Evolutionary conservation across 2,113 vertebrate genomes (phyloP).

Genomic region (Sula dactylatra): DNA sequence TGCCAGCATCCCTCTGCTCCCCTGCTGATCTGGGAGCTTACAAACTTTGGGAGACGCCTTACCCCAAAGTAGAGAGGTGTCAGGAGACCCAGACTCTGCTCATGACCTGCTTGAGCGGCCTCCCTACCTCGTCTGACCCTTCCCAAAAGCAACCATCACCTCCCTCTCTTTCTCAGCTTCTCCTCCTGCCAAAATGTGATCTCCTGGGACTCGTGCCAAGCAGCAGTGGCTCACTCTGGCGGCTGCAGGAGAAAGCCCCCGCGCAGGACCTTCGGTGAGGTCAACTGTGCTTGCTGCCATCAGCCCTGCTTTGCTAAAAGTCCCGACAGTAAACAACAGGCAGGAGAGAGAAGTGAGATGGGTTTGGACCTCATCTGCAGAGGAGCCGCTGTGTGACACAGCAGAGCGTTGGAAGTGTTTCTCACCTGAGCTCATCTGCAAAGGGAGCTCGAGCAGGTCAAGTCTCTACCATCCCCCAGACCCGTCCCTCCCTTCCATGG

Average conservation of each 20-base stretch:
- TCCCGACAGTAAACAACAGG: neutral
- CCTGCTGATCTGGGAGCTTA: neutral
- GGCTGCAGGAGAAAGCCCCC: neutral
- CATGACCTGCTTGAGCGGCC: neutral
- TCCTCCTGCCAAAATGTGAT: neutral
- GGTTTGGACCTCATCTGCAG: neutral
- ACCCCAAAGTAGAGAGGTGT: neutral
- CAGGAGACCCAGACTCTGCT: neutral
- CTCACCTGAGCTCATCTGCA: neutral
- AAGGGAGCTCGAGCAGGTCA: neutral
- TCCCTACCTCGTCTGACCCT: neutral
- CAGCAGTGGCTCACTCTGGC: accelerated
- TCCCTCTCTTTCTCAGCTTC: neutral
- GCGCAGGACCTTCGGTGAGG: accelerated
- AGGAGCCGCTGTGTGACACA: neutral
- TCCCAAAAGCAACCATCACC: neutral
- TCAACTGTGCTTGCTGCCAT: neutral
- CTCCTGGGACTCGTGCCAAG: neutral
- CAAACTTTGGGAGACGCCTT: neutral
- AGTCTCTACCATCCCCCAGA: accelerated
- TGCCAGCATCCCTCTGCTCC: neutral
- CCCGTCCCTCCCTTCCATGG: accelerated
- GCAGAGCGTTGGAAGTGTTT: neutral
- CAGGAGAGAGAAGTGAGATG: neutral
- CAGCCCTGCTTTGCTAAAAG: neutral